Percentiles rank a stretch among this genome's conserved stretches.
phyloP scores from a whole-genome alignment of 2,113 vertebrate species.

The Phaethon lepturus region DNA sequence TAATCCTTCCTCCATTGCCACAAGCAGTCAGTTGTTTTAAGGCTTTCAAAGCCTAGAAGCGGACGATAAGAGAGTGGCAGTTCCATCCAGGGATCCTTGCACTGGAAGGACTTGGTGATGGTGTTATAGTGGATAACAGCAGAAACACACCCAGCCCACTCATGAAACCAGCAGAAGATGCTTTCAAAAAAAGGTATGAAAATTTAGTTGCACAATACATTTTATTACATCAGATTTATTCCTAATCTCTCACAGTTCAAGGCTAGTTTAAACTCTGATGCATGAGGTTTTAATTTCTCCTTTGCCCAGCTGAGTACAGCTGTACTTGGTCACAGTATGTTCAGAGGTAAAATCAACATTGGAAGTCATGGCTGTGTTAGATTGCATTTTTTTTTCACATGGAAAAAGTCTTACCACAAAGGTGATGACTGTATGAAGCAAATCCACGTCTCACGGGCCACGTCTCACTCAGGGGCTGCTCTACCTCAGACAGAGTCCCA shows the following conservation, averaged over 20 bases:
- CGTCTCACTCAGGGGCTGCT: fast-evolving
- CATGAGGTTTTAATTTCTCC: not conserved
- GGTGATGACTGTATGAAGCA: not conserved
- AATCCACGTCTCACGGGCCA: not conserved
- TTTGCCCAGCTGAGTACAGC: not conserved
- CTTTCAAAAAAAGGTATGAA: not conserved
- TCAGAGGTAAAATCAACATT: not conserved
- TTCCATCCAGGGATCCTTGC: not conserved
- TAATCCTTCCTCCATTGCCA: not conserved
- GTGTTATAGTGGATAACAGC: not conserved
- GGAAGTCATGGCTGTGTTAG: not conserved
- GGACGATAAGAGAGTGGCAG: not conserved
- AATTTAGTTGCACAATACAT: not conserved
- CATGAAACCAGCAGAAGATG: not conserved
- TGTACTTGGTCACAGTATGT: not conserved
- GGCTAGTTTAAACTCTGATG: not conserved
- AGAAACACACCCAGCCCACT: not conserved
- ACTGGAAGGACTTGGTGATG: not conserved
- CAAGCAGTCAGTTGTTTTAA: not conserved
- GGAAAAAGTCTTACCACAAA: not conserved
- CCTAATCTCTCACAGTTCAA: not conserved
- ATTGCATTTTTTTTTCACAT: not conserved
- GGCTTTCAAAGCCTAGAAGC: not conserved
- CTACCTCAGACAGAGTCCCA: not conserved
- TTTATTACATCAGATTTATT: not conserved